phyloP scores from a whole-genome alignment of 2,113 vertebrate species.

The Periophthalmodon schlosseri region DNA sequence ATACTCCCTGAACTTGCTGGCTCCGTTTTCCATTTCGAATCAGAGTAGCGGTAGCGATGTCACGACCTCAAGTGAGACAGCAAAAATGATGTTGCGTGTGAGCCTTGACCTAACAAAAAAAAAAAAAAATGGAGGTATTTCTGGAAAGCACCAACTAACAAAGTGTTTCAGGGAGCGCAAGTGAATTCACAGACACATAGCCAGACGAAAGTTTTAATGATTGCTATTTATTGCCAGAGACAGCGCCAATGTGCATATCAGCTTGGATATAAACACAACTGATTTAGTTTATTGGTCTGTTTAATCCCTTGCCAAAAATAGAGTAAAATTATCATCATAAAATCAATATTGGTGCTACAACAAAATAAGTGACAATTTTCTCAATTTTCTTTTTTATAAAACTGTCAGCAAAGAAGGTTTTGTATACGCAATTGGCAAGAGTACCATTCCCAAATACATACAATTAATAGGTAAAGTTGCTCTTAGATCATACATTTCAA shows the following conservation, averaged over 20 bases:
- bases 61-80: slow-evolving; percentile 55
- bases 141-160: slow-evolving; percentile 37
- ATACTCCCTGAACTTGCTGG: not conserved
- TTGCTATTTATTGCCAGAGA: slow-evolving; percentile 8
- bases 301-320: slow-evolving; percentile 27
- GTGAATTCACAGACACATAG: slow-evolving; percentile 21
- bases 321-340: not conserved
- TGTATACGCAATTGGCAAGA: too few species aligned
- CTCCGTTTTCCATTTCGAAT: slow-evolving; percentile 25
- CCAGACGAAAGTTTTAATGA: slow-evolving; percentile 9
- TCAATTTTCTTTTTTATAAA: not conserved
- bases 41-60: slow-evolving; percentile 20
- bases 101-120: slow-evolving; percentile 33
- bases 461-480: too few species aligned
- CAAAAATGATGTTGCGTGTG: slow-evolving; percentile 37
- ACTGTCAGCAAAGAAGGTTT: not conserved
- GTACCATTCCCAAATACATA: too few species aligned
- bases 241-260: slow-evolving; percentile 16
- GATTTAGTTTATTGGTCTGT: slow-evolving; percentile 25
- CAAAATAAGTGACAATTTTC: not conserved
- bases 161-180: slow-evolving; percentile 13
- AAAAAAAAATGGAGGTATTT: slow-evolving; percentile 31
- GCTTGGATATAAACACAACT: slow-evolving; percentile 15
- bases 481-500: too few species aligned
- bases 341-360: not conserved